Base-by-base conservation (phyloP, 1,140 invertebrate species). In the Diorhabda carinulata region DNA sequence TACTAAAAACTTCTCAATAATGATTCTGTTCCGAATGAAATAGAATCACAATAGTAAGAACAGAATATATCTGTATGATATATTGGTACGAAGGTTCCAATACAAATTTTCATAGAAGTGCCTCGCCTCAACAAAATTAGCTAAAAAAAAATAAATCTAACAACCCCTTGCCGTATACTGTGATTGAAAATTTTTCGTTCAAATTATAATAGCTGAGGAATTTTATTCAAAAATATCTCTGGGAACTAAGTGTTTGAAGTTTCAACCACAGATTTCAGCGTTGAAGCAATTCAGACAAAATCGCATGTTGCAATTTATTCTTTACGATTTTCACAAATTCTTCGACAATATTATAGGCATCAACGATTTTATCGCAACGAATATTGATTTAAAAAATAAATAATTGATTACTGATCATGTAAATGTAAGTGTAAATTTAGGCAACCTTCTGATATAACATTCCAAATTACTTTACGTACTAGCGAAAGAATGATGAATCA, bases 311-410 rank as follows among this genome's bases (percentile, higher is more conserved):
- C 5, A 61, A 42, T 61, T 61, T 42, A 61, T 61, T 61, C 25
- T 61, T 3, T 61, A 42, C 41, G 60, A 61, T 6, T 61, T 61
- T 61, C 60, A 61, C 40, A 42, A 61, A 5, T 61, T 42, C 43
- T 61, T 61, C n/a, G 60, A 41, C n/a, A n/a, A 25, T 25, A n/a
- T 58, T 58, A 7, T 58, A n/a, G 57, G 57, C n/a, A 5, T n/a
- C 4, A 58, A 9, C n/a, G 57, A 58, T 58, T 58, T 58, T 5
- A 58, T 58, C 4, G 40, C n/a, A 5, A 58, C 40, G 57, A 5
- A 58, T 58, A 58, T 58, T n/a, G 57, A 58, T 58, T n/a, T 58
- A 25, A 58, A 10, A 5, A 58, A 58, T 58, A 25, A 58, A n/a
- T 43, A 43, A 44, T 62, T 62, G 10, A 43, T 62, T 8, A 43